These are phyloP conservation scores for Solenopsis fugax DNA, from an alignment of 1,140 invertebrate genomes.

Conservation along the genomic window DNA sequence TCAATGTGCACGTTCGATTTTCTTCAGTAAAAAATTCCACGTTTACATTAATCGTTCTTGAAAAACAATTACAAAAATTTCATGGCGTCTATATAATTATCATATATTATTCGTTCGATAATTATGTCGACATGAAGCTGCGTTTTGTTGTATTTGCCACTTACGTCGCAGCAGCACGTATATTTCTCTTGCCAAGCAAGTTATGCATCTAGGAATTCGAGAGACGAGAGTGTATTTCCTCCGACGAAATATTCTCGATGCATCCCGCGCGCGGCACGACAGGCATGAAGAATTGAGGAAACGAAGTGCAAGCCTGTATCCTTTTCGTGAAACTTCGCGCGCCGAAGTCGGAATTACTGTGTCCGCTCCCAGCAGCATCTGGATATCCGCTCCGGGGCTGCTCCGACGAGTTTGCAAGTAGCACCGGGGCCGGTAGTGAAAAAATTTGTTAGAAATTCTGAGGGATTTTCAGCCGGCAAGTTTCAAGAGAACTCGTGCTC, in stretches of 20 bases:
- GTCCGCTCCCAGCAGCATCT: conserved; percentile 30
- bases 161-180: not conserved
- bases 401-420: conserved; percentile 56
- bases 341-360: conserved; percentile 57
- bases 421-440: not conserved
- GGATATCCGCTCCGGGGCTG: conserved; percentile 48
- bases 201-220: conserved; percentile 16
- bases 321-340: conserved; percentile 23
- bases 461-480: conserved; percentile 58
- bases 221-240: conserved; percentile 47
- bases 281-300: conserved; percentile 47
- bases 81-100: not conserved
- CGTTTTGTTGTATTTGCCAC: not conserved
- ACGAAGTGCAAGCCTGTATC: conserved; percentile 56
- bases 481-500: conserved; percentile 27
- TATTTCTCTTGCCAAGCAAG: conserved; percentile 2
- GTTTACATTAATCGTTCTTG: not conserved
- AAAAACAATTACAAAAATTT: too few species aligned
- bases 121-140: not conserved
- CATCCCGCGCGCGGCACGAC: conserved; percentile 20
- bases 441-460: conserved; percentile 73
- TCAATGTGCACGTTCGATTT: not conserved
- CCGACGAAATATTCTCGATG: conserved; percentile 49
- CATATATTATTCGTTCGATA: not conserved
- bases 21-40: conserved; percentile 5